A percentile compares a stretch with the other conserved stretches of the same genome.
phyloP scores from a whole-genome alignment of 2,797 vertebrate genomes.

The Tiaroga cobitis region DNA sequence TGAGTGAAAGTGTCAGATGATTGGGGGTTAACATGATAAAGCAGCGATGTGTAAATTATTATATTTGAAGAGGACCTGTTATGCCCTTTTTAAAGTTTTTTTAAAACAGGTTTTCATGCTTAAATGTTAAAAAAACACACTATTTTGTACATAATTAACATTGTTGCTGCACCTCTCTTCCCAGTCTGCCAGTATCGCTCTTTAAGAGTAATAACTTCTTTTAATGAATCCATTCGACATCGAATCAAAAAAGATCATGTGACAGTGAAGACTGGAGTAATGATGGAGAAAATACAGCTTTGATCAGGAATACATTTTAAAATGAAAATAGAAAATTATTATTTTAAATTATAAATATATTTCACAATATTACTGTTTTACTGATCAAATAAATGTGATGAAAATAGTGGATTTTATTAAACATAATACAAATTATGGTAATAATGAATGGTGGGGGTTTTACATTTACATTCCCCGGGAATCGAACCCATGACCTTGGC shows the following conservation, averaged over 20 bases:
- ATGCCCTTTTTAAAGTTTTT: background rate
- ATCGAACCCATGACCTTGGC: too few species aligned
- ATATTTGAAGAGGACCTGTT: background rate
- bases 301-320: background rate
- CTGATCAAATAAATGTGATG: background rate
- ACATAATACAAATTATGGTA: background rate
- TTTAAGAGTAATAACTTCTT: too few species aligned
- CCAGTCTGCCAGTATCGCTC: background rate
- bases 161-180: background rate
- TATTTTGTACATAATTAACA: background rate
- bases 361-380: background rate
- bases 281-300: background rate
- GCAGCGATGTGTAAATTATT: too few species aligned
- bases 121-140: background rate
- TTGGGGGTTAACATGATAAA: background rate
- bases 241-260: background rate
- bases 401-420: background rate
- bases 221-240: too few species aligned
- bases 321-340: too few species aligned
- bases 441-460: background rate
- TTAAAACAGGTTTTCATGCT: background rate
- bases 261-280: background rate
- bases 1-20: slow-evolving; percentile 1
- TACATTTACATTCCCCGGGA: background rate
- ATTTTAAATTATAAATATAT: background rate